phyloP scores from a whole-genome alignment of 1,140 invertebrate genomes.

The Sinella curviseta region DNA sequence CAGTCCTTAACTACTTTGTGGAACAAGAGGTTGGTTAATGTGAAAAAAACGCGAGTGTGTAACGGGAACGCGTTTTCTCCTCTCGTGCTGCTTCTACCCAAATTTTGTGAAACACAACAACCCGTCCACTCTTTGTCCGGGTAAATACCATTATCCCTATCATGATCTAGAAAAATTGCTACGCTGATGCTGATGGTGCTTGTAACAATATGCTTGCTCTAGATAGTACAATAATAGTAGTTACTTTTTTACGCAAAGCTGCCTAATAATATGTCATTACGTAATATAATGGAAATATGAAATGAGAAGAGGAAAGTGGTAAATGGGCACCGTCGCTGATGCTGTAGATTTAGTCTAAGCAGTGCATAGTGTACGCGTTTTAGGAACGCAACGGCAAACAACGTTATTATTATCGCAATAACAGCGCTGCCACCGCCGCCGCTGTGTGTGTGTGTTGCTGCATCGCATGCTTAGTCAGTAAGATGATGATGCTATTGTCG shows the following conservation, averaged over 20 bases:
- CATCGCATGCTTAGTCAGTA: neutral
- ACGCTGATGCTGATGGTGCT: neutral
- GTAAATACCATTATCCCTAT: neutral
- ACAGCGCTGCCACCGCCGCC: no score
- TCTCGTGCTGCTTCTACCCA: neutral
- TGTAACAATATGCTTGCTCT: no score
- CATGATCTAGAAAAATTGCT: neutral
- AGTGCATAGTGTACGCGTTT: no score
- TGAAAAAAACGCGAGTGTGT: neutral
- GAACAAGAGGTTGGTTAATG: neutral
- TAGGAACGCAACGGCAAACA: no score
- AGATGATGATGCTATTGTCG: neutral
- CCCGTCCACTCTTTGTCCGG: conserved; percentile 12
- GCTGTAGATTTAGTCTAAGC: no score
- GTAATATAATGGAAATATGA: neutral
- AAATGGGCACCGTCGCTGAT: no score
- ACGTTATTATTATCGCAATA: no score
- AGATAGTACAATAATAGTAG: no score
- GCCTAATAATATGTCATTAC: neutral
- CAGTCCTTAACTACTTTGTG: neutral
- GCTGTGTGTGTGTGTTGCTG: neutral
- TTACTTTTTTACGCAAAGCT: no score
- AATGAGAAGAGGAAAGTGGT: neutral
- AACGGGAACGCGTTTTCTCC: neutral
- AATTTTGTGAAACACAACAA: neutral